phyloP scores from a whole-genome alignment of 2,797 vertebrate species.

The Neosilurus hyrtlii region DNA sequence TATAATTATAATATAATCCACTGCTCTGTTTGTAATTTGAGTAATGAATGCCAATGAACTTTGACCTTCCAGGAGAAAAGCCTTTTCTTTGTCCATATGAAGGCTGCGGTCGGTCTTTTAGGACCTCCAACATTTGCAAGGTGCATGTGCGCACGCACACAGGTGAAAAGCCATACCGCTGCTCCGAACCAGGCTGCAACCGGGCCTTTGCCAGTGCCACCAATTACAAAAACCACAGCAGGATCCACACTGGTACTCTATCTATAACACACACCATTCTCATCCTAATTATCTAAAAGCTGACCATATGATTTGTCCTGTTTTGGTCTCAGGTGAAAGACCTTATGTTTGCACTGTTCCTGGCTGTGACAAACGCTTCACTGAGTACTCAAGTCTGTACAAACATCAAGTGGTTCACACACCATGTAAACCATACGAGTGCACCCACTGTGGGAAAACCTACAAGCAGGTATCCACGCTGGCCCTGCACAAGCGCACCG shows the following conservation, averaged over 20 bases:
- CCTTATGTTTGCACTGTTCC: constrained; percentile 97
- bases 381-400: constrained; percentile 98
- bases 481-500: constrained; percentile 95
- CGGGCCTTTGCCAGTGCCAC: constrained; percentile 96
- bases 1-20: background rate
- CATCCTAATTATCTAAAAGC: background rate
- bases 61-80: constrained; percentile 82
- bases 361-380: constrained; percentile 97
- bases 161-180: constrained; percentile 95
- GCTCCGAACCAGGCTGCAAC: constrained; percentile 94
- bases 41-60: background rate
- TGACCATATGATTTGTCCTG: background rate
- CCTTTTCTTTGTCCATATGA: constrained; percentile 95
- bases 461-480: constrained; percentile 98
- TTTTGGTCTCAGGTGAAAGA: constrained; percentile 81
- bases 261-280: background rate
- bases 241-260: constrained; percentile 91
- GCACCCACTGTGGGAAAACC: constrained; percentile 97
- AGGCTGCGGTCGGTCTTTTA: constrained; percentile 94
- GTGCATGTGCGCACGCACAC: constrained; percentile 98
- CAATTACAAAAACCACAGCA: constrained; percentile 98
- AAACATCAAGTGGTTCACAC: constrained; percentile 98
- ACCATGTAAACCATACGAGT: constrained; percentile 97
- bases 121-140: constrained; percentile 98
- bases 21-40: background rate